Evolutionary conservation across 2,113 vertebrate species (phyloP), one percentile per base, ranked within the genome.

Genomic region (Pan paniscus): DNA sequence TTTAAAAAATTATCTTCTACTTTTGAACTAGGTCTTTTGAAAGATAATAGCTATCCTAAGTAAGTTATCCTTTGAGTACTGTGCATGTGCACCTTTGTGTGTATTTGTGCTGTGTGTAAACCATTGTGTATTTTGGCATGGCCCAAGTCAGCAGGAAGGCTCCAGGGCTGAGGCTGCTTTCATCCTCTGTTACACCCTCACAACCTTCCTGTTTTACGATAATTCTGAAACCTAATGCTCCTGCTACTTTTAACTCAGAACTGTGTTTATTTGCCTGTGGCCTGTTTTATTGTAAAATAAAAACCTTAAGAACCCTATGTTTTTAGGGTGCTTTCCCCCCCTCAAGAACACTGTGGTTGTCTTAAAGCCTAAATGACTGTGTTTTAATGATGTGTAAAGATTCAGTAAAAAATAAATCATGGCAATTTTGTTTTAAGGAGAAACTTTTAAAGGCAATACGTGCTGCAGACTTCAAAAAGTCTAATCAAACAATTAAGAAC

Each of bases 241-340:
- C 81, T 97, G 93, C 68, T 87, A 81, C 81, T 98, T 98, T 92
- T 97, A 64, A 38, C 95, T 98, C 87, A 89, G 90, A 97, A 67
- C 83, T 97, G 80, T 98, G n/a, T 98, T 97, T 98, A 98, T 98
- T 98, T 98, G 80, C 94, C 97, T 97, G 76, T 97, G 97, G 78
- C 91, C 93, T 96, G 57, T 97, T 98, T 98, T 98, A 97, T 93
- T 97, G 89, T 97, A 96, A 98, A 98, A 97, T 98, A 95, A 97
- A 97, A 97, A 97, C 97, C 76, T 97, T 89, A 98, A 73, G 57
- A 52, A 93, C 97, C 96, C 94, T 23, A 38, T 94, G 68, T 87
- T 98, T 98, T 95, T 82, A 94, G 97, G 67, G 82, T 93, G 73
- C 76, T 70, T 96, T 95, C 90, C 52, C 8, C 43, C 32, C 38